A percentile compares a stretch with the other conserved stretches of the same genome.
Evolutionary conservation across 2,888 invertebrate genomes (phyloP).

Genomic region (Oscheius sp.): DNA sequence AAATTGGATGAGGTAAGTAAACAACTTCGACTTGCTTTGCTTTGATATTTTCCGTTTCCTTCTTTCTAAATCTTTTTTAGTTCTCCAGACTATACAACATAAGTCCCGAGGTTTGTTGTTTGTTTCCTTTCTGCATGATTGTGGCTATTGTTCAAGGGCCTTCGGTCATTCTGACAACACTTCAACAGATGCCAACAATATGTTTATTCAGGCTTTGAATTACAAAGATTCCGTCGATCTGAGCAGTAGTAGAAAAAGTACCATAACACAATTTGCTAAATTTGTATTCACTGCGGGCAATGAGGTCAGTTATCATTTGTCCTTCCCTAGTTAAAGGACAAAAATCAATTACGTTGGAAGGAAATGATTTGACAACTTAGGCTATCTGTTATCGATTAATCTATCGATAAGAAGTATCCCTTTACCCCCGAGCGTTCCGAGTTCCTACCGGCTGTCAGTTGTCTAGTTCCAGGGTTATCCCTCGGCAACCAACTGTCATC

Average conservation of each 20-base stretch:
- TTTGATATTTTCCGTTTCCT: neutral
- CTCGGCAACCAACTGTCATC: neutral
- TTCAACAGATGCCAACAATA: neutral
- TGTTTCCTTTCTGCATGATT: neutral
- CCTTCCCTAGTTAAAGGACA: neutral
- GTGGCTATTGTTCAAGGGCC: neutral
- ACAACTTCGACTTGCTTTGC: neutral
- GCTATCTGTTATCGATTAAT: neutral
- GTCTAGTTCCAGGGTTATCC: constrained; percentile 24
- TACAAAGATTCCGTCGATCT: neutral
- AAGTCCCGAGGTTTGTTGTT: constrained; percentile 17
- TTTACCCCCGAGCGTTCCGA: neutral
- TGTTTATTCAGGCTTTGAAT: constrained; percentile 11
- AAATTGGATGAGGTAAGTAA: constrained; percentile 27
- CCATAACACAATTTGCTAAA: constrained; percentile 30
- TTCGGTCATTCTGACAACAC: neutral
- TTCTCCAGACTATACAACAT: constrained; percentile 23
- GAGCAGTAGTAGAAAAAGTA: constrained; percentile 8
- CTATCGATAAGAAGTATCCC: neutral
- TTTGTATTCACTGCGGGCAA: constrained; percentile 32
- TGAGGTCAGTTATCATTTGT: constrained; percentile 17
- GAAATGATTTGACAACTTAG: neutral
- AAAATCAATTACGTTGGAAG: neutral
- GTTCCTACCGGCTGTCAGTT: neutral
- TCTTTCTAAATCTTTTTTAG: neutral